phyloP scores from a whole-genome alignment of 2,888 invertebrate species.

The Standfussiana lucernea region DNA sequence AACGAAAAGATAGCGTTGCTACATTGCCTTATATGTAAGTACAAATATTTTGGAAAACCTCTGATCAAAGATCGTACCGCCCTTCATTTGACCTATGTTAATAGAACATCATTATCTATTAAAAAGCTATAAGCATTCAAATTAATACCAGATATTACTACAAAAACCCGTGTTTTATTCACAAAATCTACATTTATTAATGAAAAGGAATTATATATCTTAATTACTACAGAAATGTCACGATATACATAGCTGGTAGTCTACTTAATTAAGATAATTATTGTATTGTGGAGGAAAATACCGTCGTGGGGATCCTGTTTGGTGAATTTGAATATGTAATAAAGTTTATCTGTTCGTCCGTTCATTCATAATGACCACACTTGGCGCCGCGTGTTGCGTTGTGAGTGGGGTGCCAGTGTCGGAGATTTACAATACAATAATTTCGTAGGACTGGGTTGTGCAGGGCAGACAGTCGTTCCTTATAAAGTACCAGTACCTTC shows the following conservation, averaged over 20 bases:
- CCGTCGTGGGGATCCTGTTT: constrained; percentile 61
- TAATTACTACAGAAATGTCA: constrained; percentile 48
- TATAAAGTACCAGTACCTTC: not conserved
- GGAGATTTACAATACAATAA: constrained; percentile 13
- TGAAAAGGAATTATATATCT: constrained; percentile 41
- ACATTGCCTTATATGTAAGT: no score
- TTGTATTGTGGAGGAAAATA: constrained; percentile 55
- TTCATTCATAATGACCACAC: constrained; percentile 69
- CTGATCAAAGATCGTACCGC: constrained; percentile 23
- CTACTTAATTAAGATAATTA: constrained; percentile 49
- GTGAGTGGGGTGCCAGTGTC: constrained; percentile 35
- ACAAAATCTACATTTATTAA: constrained; percentile 44
- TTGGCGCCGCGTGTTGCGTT: constrained; percentile 61
- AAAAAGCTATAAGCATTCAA: constrained; percentile 18
- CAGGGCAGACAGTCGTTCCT: not conserved
- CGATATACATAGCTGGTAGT: constrained; percentile 21
- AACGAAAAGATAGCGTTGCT: not conserved
- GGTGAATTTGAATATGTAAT: constrained; percentile 52
- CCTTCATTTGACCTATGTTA: not conserved
- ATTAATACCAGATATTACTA: constrained; percentile 10
- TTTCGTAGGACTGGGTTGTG: not conserved
- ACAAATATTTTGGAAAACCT: not conserved
- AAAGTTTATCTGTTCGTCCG: constrained; percentile 46
- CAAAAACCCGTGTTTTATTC: constrained; percentile 28
- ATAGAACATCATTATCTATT: not conserved